These are phyloP conservation scores for Cremastinae sp. DNA, from an alignment of 2,888 invertebrate species.

Conservation along the genomic window DNA sequence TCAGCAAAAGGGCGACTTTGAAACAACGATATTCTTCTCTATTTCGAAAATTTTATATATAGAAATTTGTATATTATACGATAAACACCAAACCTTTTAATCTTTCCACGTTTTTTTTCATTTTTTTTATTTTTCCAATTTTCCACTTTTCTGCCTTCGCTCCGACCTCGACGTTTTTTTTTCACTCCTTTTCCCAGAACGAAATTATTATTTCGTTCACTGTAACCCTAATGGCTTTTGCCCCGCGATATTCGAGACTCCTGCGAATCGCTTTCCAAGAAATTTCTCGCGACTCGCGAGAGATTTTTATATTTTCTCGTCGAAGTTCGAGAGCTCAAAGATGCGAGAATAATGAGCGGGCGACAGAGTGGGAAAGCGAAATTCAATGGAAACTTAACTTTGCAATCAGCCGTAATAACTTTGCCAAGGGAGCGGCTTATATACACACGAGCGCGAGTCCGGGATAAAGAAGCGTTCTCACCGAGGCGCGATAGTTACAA, in stretches of 20 bases:
- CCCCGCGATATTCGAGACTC: too few relatives aligned
- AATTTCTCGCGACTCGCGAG: background rate
- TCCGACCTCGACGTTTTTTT: background rate
- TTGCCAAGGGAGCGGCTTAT: conserved; percentile 6
- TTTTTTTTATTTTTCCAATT: conserved; percentile 3
- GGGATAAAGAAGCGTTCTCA: background rate
- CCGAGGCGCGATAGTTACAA: conserved; percentile 41
- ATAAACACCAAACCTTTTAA: conserved; percentile 6
- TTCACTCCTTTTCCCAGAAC: background rate
- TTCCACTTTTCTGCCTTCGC: background rate
- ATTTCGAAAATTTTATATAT: background rate
- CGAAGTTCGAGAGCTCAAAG: too few relatives aligned
- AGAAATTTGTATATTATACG: too few relatives aligned
- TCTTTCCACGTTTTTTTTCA: conserved; percentile 16
- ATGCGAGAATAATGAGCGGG: too few relatives aligned
- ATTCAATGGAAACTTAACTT: conserved; percentile 11
- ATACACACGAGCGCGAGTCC: conserved; percentile 9
- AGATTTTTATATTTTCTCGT: too few relatives aligned
- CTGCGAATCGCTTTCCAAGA: background rate
- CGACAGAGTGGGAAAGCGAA: too few relatives aligned
- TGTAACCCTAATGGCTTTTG: too few relatives aligned
- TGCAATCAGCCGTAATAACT: conserved; percentile 46
- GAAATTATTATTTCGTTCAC: conserved; percentile 13
- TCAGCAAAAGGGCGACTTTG: conserved; percentile 17
- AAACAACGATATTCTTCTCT: background rate